Evolutionary conservation across 2,797 vertebrate species (phyloP).

Genomic region (Rhinogobio ventralis): DNA sequence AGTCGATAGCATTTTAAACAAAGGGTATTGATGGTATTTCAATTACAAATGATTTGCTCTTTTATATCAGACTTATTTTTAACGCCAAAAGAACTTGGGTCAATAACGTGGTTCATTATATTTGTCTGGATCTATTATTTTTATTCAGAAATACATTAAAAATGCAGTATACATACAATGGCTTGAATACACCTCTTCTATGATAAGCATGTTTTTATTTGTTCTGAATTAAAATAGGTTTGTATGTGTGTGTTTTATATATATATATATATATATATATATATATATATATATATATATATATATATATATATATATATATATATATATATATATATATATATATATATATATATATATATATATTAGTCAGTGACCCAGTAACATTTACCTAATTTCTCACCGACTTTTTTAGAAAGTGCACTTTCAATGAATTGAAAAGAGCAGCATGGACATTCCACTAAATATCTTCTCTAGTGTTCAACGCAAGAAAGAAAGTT

Average conservation of each 20-base stretch:
- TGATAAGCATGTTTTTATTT: too few relatives aligned
- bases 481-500: too few relatives aligned
- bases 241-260: too few relatives aligned
- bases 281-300: too few relatives aligned
- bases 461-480: not conserved
- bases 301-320: too few relatives aligned
- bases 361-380: not conserved
- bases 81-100: not conserved
- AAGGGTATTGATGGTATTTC: constrained; percentile 5
- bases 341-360: too few relatives aligned
- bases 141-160: not conserved
- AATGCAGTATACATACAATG: not conserved
- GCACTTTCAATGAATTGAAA: not conserved
- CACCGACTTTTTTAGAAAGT: too few relatives aligned
- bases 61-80: constrained; percentile 8
- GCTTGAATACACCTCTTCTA: not conserved
- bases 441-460: not conserved
- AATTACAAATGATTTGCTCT: not conserved
- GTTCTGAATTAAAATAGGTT: too few relatives aligned
- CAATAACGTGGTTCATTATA: not conserved
- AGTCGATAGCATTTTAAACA: constrained; percentile 16
- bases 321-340: too few relatives aligned
- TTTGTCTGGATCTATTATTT: not conserved
- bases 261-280: too few relatives aligned
- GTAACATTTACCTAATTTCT: not conserved